Evolutionary conservation across 2,113 vertebrate species (phyloP).

Genomic region (Sus scrofa): DNA sequence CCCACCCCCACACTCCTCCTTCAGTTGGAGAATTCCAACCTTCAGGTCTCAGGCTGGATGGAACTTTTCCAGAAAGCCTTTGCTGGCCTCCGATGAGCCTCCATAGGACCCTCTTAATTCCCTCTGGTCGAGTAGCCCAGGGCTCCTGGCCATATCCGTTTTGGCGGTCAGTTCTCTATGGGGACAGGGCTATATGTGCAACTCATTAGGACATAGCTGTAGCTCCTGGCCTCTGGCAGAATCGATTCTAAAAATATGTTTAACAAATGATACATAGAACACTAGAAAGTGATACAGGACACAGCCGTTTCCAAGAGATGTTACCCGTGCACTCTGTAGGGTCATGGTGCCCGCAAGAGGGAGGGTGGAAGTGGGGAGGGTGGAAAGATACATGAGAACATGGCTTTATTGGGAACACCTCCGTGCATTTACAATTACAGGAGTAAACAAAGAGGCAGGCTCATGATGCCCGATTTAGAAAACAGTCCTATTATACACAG

Average conservation of each 20-base stretch:
- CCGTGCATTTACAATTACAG: neutral
- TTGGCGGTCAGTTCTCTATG: slow-evolving; percentile 59
- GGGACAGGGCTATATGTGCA: neutral
- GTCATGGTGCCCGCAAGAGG: neutral
- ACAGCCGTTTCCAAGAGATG: slow-evolving; percentile 8
- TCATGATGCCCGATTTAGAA: slow-evolving; percentile 26
- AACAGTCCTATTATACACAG: neutral
- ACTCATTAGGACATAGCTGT: slow-evolving; percentile 41
- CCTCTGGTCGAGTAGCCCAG: neutral
- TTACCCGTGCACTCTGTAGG: neutral
- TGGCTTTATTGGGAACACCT: neutral
- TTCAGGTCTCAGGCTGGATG: neutral
- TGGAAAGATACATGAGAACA: neutral
- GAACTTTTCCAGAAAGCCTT: neutral
- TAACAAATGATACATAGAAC: slow-evolving; percentile 60
- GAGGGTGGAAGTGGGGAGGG: rapidly evolving
- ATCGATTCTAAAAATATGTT: slow-evolving; percentile 47
- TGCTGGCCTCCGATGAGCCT: neutral
- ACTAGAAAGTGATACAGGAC: slow-evolving; percentile 58
- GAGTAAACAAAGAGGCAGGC: neutral
- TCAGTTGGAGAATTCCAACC: neutral
- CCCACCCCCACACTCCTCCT: rapidly evolving
- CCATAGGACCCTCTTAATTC: neutral
- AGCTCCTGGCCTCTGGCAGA: neutral
- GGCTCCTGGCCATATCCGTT: neutral